phyloP scores from a whole-genome alignment of 2,113 vertebrate genomes.

The Amblyopsis rosae region DNA sequence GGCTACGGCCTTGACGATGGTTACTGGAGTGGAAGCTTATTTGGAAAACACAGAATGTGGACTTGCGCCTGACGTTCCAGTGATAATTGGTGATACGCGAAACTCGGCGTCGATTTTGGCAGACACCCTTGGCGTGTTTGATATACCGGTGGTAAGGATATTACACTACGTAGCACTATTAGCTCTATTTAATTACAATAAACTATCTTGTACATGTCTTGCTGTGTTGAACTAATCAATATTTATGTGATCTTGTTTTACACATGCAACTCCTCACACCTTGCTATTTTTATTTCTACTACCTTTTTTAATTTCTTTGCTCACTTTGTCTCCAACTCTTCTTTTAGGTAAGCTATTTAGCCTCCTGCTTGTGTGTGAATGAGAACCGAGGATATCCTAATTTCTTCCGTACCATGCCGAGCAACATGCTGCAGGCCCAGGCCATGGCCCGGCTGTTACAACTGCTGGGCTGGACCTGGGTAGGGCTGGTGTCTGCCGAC shows the following conservation, averaged over 20 bases:
- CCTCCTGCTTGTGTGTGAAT: constrained; percentile 58
- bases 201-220: too few relatives aligned
- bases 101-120: constrained; percentile 58
- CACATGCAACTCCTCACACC: too few relatives aligned
- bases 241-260: too few relatives aligned
- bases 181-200: too few relatives aligned
- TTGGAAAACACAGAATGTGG: constrained; percentile 33
- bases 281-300: not conserved
- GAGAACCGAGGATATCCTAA: constrained; percentile 45
- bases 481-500: constrained; percentile 55
- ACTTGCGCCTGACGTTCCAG: constrained; percentile 30
- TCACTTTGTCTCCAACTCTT: not conserved
- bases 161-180: too few relatives aligned
- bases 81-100: constrained; percentile 57
- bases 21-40: constrained; percentile 40
- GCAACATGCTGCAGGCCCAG: constrained; percentile 58
- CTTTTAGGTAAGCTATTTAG: constrained; percentile 58
- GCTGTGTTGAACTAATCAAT: too few relatives aligned
- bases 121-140: constrained; percentile 59
- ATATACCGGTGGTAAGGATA: constrained; percentile 58
- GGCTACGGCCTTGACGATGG: constrained; percentile 48
- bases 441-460: constrained; percentile 52
- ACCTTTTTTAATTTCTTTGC: not conserved
- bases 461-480: constrained; percentile 61
- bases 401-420: constrained; percentile 59